Evolutionary conservation across 2,797 vertebrate genomes (phyloP).

Genomic region (Lerista edwardsae): DNA sequence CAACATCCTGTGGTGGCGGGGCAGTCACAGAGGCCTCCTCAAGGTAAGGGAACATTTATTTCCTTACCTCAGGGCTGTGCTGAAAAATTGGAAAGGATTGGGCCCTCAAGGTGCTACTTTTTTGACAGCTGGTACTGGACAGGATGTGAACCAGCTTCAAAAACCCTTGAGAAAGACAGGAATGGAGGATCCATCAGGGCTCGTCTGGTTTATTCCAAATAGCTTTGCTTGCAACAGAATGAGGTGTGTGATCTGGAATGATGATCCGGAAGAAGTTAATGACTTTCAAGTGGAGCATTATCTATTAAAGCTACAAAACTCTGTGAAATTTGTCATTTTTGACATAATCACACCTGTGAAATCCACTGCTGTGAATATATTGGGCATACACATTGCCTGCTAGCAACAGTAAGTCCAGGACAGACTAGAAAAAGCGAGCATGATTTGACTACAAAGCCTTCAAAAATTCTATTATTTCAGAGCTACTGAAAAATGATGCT

Average conservation of each 20-base stretch:
- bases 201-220: neutral
- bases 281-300: neutral
- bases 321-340: conserved; percentile 25
- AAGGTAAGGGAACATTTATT: too few species aligned
- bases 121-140: neutral
- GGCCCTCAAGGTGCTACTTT: accelerated
- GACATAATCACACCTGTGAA: neutral
- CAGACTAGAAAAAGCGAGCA: conserved; percentile 10
- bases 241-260: too few species aligned
- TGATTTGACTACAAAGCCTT: neutral
- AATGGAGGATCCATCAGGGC: too few species aligned
- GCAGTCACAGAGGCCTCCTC: too few species aligned
- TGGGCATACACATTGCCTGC: neutral
- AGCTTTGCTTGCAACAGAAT: neutral
- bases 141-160: accelerated
- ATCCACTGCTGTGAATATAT: neutral
- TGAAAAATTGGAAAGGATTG: too few species aligned
- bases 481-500: neutral
- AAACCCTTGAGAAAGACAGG: neutral
- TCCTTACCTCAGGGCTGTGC: too few species aligned
- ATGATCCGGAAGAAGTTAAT: neutral
- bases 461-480: conserved; percentile 8
- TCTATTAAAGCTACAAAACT: conserved; percentile 1
- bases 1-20: too few species aligned
- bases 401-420: neutral